Evolutionary conservation across 2,113 vertebrate genomes (phyloP).

Genomic region (Zeus faber): DNA sequence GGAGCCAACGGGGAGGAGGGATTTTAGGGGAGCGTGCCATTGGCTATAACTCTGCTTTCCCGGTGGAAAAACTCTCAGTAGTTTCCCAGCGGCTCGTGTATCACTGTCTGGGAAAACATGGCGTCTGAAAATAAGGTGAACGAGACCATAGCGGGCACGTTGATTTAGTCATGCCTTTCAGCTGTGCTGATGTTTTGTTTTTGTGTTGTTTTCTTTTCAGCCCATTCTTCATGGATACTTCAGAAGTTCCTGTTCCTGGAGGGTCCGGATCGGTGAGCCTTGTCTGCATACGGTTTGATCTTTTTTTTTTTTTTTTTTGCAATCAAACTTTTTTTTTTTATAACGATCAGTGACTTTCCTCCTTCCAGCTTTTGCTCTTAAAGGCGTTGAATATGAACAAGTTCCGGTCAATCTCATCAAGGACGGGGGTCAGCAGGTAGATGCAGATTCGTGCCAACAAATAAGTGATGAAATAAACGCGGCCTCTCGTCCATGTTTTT

Average conservation of each 20-base stretch:
- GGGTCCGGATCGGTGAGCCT: constrained; percentile 91
- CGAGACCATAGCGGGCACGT: neutral
- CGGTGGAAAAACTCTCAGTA: constrained; percentile 4
- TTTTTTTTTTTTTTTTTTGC: neutral
- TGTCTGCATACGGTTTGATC: neutral
- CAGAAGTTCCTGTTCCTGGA: constrained; percentile 96
- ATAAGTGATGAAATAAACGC: neutral
- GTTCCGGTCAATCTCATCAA: constrained; percentile 84
- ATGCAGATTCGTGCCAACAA: neutral
- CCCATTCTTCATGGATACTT: constrained; percentile 92
- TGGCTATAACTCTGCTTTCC: constrained; percentile 51
- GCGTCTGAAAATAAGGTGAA: constrained; percentile 69
- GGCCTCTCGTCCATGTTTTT: neutral
- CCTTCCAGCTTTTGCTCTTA: constrained; percentile 86
- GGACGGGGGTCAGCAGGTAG: constrained; percentile 92
- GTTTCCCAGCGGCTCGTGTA: too few relatives aligned
- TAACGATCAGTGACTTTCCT: constrained; percentile 17
- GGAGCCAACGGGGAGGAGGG: constrained; percentile 68
- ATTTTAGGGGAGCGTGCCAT: constrained; percentile 47
- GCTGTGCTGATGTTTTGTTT: neutral
- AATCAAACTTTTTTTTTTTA: too few relatives aligned
- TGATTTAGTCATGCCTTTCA: neutral
- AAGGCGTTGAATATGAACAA: constrained; percentile 86
- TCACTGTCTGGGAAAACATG: constrained; percentile 51
- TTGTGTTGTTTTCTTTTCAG: constrained; percentile 66